Evolutionary conservation across 2,797 vertebrate genomes (phyloP).

Genomic region (Botia kubotai): DNA sequence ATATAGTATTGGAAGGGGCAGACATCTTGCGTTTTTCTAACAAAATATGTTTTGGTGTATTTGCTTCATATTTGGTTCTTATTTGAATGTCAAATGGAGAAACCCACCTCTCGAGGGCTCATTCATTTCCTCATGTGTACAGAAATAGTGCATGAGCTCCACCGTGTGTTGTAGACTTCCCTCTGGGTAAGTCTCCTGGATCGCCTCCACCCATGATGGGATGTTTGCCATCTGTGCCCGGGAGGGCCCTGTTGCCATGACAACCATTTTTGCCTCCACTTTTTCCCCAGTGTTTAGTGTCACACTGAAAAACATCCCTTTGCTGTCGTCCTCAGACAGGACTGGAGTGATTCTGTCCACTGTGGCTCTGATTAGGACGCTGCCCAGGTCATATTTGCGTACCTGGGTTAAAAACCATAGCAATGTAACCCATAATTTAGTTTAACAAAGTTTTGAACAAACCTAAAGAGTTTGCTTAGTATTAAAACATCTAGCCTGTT

Average conservation of each 20-base stretch:
- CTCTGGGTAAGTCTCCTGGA: constrained; percentile 77
- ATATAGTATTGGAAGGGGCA: background rate
- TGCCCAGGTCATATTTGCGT: constrained; percentile 70
- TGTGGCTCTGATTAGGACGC: constrained; percentile 74
- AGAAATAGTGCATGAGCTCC: constrained; percentile 76
- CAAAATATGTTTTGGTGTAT: too few species aligned
- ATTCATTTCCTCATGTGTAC: constrained; percentile 50
- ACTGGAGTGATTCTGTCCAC: constrained; percentile 75
- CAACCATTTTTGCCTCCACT: constrained; percentile 69
- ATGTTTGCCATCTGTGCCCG: constrained; percentile 81
- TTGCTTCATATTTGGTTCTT: too few species aligned
- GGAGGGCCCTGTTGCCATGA: constrained; percentile 80
- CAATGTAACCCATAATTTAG: constrained; percentile 18
- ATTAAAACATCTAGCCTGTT: background rate
- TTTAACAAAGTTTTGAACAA: too few species aligned
- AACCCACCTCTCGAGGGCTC: constrained; percentile 61
- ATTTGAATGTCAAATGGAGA: background rate
- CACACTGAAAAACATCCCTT: constrained; percentile 72
- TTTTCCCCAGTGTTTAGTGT: constrained; percentile 69
- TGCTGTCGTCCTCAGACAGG: constrained; percentile 40
- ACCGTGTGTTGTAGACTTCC: constrained; percentile 78
- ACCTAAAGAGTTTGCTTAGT: background rate
- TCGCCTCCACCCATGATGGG: constrained; percentile 74
- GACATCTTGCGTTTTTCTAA: too few species aligned
- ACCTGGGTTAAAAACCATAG: constrained; percentile 71